Evolutionary conservation across 2,888 invertebrate species (phyloP), one percentile per base, ranked within the genome.

Genomic region (Choristoneura rosaceana): DNA sequence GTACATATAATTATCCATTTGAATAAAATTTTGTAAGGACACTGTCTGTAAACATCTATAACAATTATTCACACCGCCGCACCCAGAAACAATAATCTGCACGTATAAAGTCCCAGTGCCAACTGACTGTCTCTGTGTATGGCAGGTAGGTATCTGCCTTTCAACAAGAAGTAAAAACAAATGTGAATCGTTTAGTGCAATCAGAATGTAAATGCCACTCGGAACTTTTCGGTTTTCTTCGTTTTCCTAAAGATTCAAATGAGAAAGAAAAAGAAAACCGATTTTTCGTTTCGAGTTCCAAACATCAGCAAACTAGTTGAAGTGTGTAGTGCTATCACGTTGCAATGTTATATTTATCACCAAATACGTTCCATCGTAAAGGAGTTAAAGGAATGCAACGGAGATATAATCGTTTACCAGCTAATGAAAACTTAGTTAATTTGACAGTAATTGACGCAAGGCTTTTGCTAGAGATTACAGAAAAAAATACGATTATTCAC

Each of bases 401-500:
- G 14, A 50, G 15, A 52, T 8, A 52, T n/a, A 52, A 17, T 9
- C 15, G 17, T 8, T 7, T 12, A 55, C 17, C 25, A 55, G 10
- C 10, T 25, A 55, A 55, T 25, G 12, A 55, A 17, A 3, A 55
- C 25, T 25, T 10, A 25, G 12, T 0, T 25, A 50, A 15, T 8
- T 17, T 55, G 25, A 55, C 55, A 25, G 14, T 61, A 61, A 61
- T 61, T 61, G 61, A 61, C 61, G 1, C 25, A 25, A 43, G 17
- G 14, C 25, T 3, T 14, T 4, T 14, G 38, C 10, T 14, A 17
- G 9, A 61, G 15, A 60, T 41, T 41, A 5, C 10, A 17, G 12
- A 43, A 17, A 25, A 2, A 38, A 41, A 9, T 41, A 41, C 14
- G 43, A 61, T 12, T 25, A 25, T 55, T 25, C 10, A 17, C 25